A percentile compares a stretch with the other conserved stretches of the same genome.
phyloP scores from a whole-genome alignment of 1,140 invertebrate species.

The Stratiolaelaps scimitus region DNA sequence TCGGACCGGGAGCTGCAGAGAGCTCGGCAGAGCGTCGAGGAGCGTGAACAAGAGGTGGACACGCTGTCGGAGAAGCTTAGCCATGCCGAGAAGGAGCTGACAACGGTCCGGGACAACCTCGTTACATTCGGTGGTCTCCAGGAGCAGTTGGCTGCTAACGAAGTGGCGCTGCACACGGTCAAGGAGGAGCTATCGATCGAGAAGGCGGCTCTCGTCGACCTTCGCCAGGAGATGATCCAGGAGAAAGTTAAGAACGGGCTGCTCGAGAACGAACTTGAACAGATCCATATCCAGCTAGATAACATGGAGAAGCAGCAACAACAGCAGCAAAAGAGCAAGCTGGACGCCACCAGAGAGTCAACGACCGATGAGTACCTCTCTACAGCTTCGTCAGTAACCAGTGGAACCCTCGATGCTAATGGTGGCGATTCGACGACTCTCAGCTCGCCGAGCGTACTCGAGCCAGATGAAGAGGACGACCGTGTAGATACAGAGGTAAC shows the following conservation, averaged over 20 bases:
- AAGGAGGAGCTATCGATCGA: constrained; percentile 17
- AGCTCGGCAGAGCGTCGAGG: constrained; percentile 21
- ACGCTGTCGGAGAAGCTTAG: constrained; percentile 1
- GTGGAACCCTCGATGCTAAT: constrained; percentile 6
- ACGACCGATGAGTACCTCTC: constrained; percentile 18
- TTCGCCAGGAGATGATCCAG: constrained; percentile 25
- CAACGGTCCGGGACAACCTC: neutral
- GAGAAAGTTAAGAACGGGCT: constrained; percentile 19
- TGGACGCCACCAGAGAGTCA: neutral
- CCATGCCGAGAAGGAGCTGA: constrained; percentile 5
- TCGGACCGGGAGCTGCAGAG: constrained; percentile 14
- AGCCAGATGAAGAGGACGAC: constrained; percentile 1
- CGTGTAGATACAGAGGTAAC: constrained; percentile 13
- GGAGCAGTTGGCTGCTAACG: constrained; percentile 8
- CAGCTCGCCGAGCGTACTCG: constrained; percentile 15
- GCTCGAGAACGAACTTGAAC: constrained; percentile 8
- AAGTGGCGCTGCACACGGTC: neutral
- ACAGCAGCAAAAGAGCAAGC: neutral
- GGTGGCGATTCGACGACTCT: constrained; percentile 6
- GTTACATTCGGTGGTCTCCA: neutral
- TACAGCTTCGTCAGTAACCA: constrained; percentile 22
- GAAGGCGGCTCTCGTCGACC: constrained; percentile 14
- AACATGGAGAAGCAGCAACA: constrained; percentile 24
- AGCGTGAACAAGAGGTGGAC: constrained; percentile 4
- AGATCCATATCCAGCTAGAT: constrained; percentile 18